Percentiles rank a stretch among this genome's conserved stretches.
phyloP scores from a whole-genome alignment of 1,140 invertebrate genomes.

The Dryas iulia region DNA sequence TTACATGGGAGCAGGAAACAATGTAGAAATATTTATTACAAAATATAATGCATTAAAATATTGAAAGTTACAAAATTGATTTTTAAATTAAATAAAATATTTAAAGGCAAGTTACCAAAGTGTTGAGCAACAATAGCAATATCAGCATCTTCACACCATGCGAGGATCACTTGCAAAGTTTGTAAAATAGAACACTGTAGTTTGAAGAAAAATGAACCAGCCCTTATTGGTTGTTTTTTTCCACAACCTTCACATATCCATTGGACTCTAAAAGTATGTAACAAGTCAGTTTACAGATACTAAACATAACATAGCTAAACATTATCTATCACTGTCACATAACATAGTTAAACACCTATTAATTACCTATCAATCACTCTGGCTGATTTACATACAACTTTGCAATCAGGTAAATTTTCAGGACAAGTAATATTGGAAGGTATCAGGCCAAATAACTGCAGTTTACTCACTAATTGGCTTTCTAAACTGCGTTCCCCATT shows the following conservation, averaged over 20 bases:
- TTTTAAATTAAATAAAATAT: neutral
- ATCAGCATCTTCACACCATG: slow-evolving; percentile 70
- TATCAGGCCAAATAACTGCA: slow-evolving; percentile 55
- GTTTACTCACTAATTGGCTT: slow-evolving; percentile 46
- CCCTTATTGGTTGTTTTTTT: slow-evolving; percentile 57
- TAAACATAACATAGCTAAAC: neutral
- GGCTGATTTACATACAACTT: slow-evolving; percentile 52
- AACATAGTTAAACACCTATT: no score
- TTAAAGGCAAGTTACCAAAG: slow-evolving; percentile 50
- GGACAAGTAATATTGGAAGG: slow-evolving; percentile 49
- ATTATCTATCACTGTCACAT: no score
- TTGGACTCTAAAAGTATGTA: slow-evolving; percentile 66
- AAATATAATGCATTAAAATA: neutral
- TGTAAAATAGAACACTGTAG: slow-evolving; percentile 66
- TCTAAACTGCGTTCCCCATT: slow-evolving; percentile 47
- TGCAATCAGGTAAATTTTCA: slow-evolving; percentile 45
- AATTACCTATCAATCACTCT: slow-evolving; percentile 64
- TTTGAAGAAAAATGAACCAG: slow-evolving; percentile 60
- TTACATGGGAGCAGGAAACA: neutral
- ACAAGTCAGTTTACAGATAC: no score
- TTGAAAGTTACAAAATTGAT: neutral
- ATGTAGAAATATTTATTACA: neutral
- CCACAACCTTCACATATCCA: slow-evolving; percentile 65
- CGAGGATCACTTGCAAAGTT: slow-evolving; percentile 57
- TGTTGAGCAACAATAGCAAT: slow-evolving; percentile 46